phyloP scores from a whole-genome alignment of 2,113 vertebrate species.

The Peucedramus taeniatus region DNA sequence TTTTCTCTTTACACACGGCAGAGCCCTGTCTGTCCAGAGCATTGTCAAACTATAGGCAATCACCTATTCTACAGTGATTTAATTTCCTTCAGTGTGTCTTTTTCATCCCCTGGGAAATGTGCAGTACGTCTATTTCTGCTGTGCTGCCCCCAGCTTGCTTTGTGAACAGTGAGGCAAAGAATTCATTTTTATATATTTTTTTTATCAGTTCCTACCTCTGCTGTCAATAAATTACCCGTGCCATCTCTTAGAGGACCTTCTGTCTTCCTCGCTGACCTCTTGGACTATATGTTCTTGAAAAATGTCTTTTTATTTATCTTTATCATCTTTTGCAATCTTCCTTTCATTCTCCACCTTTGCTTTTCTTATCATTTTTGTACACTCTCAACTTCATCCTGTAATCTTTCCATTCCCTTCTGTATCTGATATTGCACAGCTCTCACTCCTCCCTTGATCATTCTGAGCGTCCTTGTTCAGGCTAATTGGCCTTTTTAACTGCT shows the following conservation, averaged over 20 bases:
- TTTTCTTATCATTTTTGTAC: conserved; percentile 53
- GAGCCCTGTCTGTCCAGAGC: conserved; percentile 17
- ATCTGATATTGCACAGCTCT: conserved; percentile 51
- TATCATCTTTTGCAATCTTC: conserved; percentile 55
- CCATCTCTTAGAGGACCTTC: conserved; percentile 59
- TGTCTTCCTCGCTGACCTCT: conserved; percentile 55
- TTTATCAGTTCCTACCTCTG: conserved; percentile 55
- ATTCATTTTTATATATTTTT: background rate
- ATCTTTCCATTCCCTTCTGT: conserved; percentile 62
- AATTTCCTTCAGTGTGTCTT: conserved; percentile 60
- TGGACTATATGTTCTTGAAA: conserved; percentile 58
- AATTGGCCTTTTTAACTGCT: conserved; percentile 60
- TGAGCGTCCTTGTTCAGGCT: background rate
- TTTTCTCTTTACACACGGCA: background rate
- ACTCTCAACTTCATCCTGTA: conserved; percentile 62
- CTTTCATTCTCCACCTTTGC: conserved; percentile 60
- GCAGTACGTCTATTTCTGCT: conserved; percentile 39
- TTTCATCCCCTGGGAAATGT: conserved; percentile 58
- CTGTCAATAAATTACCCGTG: conserved; percentile 61
- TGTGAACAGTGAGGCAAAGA: conserved; percentile 47
- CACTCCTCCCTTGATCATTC: conserved; percentile 33
- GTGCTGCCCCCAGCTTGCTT: conserved; percentile 44
- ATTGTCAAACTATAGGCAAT: conserved; percentile 46
- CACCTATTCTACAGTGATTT: conserved; percentile 62
- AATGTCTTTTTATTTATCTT: conserved; percentile 65